Evolutionary conservation across 1,140 invertebrate species (phyloP).

Genomic region (Penaeus indicus): DNA sequence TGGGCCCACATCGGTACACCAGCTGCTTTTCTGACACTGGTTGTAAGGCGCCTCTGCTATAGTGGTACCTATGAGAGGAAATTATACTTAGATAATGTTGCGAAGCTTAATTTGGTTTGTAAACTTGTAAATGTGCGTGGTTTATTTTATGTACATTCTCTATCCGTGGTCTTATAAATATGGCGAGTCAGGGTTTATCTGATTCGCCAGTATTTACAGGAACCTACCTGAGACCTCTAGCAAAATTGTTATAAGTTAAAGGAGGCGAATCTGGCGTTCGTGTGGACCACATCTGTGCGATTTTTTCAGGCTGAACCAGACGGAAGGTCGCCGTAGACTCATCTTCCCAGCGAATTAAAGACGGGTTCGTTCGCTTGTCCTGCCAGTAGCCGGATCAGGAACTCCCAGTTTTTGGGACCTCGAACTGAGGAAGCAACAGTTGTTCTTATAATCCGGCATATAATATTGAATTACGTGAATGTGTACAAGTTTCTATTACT

Average conservation of each 20-base stretch:
- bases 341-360: constrained; percentile 51
- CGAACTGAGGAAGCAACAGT: not conserved
- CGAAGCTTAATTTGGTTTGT: too few relatives aligned
- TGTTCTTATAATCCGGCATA: not conserved
- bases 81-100: too few relatives aligned
- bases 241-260: constrained; percentile 91
- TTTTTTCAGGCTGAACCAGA: not conserved
- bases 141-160: not conserved
- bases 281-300: constrained; percentile 42
- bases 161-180: not conserved
- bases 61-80: too few relatives aligned
- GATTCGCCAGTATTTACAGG: too few relatives aligned
- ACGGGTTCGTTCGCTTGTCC: constrained; percentile 35
- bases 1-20: too few relatives aligned
- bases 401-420: constrained; percentile 35
- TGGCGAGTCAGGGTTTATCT: not conserved
- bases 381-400: constrained; percentile 30
- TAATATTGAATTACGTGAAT: too few relatives aligned
- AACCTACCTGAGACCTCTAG: constrained; percentile 86
- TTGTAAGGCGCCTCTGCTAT: too few relatives aligned
- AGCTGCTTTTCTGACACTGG: too few relatives aligned
- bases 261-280: constrained; percentile 83
- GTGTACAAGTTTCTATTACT: too few relatives aligned
- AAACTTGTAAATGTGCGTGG: too few relatives aligned
- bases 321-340: constrained; percentile 24